These are phyloP conservation scores for Trematocara stigmaticum DNA, from an alignment of 2,113 vertebrate species.

Conservation along the genomic window DNA sequence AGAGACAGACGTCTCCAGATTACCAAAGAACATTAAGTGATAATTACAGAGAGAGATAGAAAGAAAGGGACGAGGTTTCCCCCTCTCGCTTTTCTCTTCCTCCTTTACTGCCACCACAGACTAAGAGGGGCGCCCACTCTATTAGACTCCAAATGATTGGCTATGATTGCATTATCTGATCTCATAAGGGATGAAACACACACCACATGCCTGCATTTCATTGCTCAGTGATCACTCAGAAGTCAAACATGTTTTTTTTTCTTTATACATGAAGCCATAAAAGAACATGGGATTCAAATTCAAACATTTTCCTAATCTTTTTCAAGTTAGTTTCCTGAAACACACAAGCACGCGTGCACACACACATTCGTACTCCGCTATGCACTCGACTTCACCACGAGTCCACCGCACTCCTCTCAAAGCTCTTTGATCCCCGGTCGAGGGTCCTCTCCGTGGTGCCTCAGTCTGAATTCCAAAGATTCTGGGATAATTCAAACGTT, in stretches of 20 bases:
- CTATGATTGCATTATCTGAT: constrained; percentile 65
- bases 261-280: constrained; percentile 21
- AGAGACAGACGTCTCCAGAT: constrained; percentile 63
- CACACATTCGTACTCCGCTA: constrained; percentile 25
- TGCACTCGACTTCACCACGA: constrained; percentile 54
- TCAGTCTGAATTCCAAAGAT: constrained; percentile 75
- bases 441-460: constrained; percentile 71
- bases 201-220: constrained; percentile 53
- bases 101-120: constrained; percentile 57
- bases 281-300: constrained; percentile 43
- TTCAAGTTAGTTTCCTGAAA: constrained; percentile 20
- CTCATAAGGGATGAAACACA: constrained; percentile 39
- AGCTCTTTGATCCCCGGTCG: constrained; percentile 66
- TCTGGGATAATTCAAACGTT: constrained; percentile 77
- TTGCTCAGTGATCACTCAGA: constrained; percentile 35
- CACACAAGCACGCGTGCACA: not conserved
- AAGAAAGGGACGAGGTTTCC: constrained; percentile 39
- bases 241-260: constrained; percentile 22
- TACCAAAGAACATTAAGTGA: constrained; percentile 67
- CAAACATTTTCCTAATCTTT: constrained; percentile 48
- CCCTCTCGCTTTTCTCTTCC: constrained; percentile 42
- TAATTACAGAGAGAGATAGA: constrained; percentile 72
- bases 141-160: constrained; percentile 61
- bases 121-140: constrained; percentile 60
- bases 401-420: constrained; percentile 61